Evolutionary conservation across 2,797 vertebrate species (phyloP), one percentile per base, ranked within the genome.

Genomic region (Hydrolagus colliei): DNA sequence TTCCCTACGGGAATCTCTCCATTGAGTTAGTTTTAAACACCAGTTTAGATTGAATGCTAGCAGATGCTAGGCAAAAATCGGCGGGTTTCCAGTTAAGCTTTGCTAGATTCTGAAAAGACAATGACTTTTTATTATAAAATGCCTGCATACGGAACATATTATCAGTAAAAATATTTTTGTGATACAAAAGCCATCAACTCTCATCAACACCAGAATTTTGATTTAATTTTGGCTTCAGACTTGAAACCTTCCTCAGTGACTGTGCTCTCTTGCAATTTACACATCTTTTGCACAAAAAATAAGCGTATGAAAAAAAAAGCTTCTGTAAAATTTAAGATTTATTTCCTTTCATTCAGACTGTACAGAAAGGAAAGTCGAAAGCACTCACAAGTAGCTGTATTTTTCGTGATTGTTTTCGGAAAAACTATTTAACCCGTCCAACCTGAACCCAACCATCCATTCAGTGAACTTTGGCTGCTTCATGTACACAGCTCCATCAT

Each of bases 91-190:
- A 71, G 16, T 71, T 71, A 72, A 72, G n/a, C 71, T n/a, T n/a
- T 72, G 18, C 22, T 27, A 1, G 32, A 73, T 32, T 73, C 22
- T 73, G 12, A 63, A 5, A 79, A 18, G 52, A 63, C 13, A 10
- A n/a, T 12, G 13, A 11, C 0, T 11, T 20, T 78, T 62, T 62
- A 52, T 52, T 52, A 62, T 61, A 78, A 63, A 63, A 63, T 62
- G 63, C 6, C 59, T 77, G 59, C 61, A 79, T 2, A 62, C 41
- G 18, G n/a, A 79, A 63, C 6, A 22, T 27, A 20, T 76, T 59
- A 27, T 63, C n/a, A 22, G 76, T 62, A 79, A 77, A 52, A 59
- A 77, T n/a, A 77, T 4, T 77, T 77, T 77, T 77, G 16, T 12
- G 41, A n/a, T 61, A 79, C 6, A 27, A 73, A 79, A 62, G 63